These are phyloP conservation scores for Malacoctenus gilli DNA, from an alignment of 2,797 vertebrate species.

Conservation along the genomic window DNA sequence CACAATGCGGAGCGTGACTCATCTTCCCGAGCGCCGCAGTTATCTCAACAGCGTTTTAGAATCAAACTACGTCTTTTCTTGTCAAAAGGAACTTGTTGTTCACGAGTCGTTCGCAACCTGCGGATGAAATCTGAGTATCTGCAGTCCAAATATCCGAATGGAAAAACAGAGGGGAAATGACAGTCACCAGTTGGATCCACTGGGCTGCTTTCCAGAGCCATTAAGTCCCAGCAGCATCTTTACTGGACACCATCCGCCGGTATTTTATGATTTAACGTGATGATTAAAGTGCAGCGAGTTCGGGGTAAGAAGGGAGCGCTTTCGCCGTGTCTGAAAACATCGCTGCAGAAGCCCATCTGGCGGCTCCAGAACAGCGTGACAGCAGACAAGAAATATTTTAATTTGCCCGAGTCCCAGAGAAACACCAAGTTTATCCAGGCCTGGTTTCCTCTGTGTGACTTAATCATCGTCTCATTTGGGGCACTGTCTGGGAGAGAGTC, in stretches of 20 bases:
- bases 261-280: constrained; percentile 22
- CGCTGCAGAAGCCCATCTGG: constrained; percentile 10
- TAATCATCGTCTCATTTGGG: constrained; percentile 48
- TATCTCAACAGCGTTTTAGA: too few relatives aligned
- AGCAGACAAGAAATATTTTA: constrained; percentile 34
- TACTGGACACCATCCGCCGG: constrained; percentile 17
- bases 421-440: constrained; percentile 30
- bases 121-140: not conserved
- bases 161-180: constrained; percentile 11
- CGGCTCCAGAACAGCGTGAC: constrained; percentile 19
- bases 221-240: constrained; percentile 25
- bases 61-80: too few relatives aligned
- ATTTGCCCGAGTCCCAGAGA: constrained; percentile 33
- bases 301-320: not conserved
- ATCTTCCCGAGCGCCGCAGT: too few relatives aligned
- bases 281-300: constrained; percentile 9
- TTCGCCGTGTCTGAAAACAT: constrained; percentile 10
- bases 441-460: constrained; percentile 18
- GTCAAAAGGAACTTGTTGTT: too few relatives aligned
- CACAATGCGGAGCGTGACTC: too few relatives aligned
- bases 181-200: not conserved
- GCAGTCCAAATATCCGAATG: not conserved
- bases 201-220: constrained; percentile 29
- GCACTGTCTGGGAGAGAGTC: constrained; percentile 18
- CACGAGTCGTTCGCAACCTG: too few relatives aligned